Base-by-base conservation (phyloP, 2,888 invertebrate genomes). In the Eupeodes luniger region DNA sequence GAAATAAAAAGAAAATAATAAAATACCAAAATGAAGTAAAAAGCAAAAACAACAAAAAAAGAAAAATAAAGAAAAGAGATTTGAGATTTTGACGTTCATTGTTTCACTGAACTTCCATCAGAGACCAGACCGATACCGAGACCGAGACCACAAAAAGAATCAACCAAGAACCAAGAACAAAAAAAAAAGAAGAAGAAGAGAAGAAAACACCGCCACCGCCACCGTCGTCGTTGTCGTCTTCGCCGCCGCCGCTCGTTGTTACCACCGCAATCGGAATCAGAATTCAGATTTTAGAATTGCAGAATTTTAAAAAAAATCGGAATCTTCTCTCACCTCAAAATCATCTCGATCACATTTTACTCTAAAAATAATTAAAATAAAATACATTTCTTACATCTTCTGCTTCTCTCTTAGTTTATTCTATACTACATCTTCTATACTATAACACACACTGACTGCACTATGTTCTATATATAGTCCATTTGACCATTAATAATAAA, bases 381-480 rank as follows among this genome's bases (percentile, higher is more conserved):
- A 86, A 80, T 74, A 69, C 51, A 78, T 79, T 85, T 84, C 81
- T 81, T 74, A 87, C 80, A 84, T 70, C 40, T 70, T 81, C 74
- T 77, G 64, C 14, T 55, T 84, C 77, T 84, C 79, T 57, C 59
- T 49, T 72, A 70, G 53, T 69, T 53, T 69, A 64, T 53, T 55
- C 2, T 27, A 27, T 27, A 27, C 27, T n/a, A n/a, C n/a, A 19
- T 19, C 19, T 40, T 55, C 53, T 55, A 40, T 55, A 40, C 12
- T n/a, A 59, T 81, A 88, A 84, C 84, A 84, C 84, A 84, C 81
- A 84, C 81, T 88, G 85, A 88, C 77, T 88, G 85, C 88, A 88
- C 88, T 88, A 88, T 88, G 88, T 88, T 88, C 85, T 88, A 88
- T 88, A 88, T 88, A 81, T 88, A 88, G 85, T 88, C 77, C 74